A percentile compares a stretch with the other conserved stretches of the same genome.
phyloP scores from a whole-genome alignment of 2,113 vertebrate species.

The Rhinoderma darwinii region DNA sequence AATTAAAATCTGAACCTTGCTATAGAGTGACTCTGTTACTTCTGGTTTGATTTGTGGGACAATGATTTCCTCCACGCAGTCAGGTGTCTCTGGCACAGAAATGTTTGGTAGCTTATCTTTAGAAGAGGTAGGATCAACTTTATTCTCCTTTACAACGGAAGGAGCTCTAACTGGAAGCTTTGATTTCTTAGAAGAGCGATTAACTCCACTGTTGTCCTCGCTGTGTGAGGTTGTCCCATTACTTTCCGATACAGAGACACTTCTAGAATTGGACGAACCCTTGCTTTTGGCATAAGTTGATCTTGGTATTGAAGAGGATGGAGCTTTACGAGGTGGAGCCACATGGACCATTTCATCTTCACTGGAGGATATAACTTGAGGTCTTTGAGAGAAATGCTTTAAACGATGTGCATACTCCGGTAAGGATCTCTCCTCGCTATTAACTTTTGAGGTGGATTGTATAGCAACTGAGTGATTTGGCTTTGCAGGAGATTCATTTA shows the following conservation, averaged over 20 bases:
- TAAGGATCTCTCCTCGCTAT: constrained; percentile 25
- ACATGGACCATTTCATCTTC: constrained; percentile 66
- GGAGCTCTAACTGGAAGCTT: constrained; percentile 66
- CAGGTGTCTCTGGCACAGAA: constrained; percentile 26
- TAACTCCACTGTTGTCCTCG: constrained; percentile 62
- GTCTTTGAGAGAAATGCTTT: constrained; percentile 65
- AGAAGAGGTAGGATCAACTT: neutral
- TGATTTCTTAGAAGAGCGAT: constrained; percentile 65
- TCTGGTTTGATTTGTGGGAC: constrained; percentile 50
- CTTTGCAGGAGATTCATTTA: neutral
- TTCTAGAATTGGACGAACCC: constrained; percentile 27
- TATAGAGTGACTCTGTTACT: neutral
- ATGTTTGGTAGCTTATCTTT: constrained; percentile 46
- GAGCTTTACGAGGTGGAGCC: constrained; percentile 62
- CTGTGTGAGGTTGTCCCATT: constrained; percentile 42
- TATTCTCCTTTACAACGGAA: constrained; percentile 53
- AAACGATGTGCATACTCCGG: neutral
- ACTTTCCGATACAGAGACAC: constrained; percentile 24
- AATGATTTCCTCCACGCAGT: constrained; percentile 16
- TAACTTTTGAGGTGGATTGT: constrained; percentile 59
- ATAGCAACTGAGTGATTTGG: constrained; percentile 48
- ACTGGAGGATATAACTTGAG: constrained; percentile 65
- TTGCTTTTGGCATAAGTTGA: constrained; percentile 55
- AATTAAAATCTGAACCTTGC: constrained; percentile 68
- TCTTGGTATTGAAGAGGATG: neutral